phyloP scores from a whole-genome alignment of 2,888 invertebrate genomes.

The Pandemis cinnamomeana region DNA sequence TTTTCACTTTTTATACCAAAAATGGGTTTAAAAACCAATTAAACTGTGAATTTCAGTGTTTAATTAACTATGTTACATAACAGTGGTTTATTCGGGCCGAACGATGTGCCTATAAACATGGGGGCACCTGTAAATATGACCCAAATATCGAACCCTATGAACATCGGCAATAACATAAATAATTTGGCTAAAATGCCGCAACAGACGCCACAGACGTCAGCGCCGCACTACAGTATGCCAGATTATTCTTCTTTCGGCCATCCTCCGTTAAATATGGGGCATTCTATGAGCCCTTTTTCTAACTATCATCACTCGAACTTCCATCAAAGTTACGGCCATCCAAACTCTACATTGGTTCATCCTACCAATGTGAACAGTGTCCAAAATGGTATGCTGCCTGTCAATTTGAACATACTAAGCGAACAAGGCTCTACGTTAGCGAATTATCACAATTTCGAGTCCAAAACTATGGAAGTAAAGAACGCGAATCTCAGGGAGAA shows the following conservation, averaged over 20 bases:
- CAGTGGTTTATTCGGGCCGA: slow-evolving; percentile 69
- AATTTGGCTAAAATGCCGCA: slow-evolving; percentile 65
- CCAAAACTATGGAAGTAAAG: slow-evolving; percentile 41
- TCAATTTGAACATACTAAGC: slow-evolving; percentile 63
- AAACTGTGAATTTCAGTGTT: slow-evolving; percentile 41
- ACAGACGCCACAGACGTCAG: slow-evolving; percentile 53
- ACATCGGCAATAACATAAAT: slow-evolving; percentile 63
- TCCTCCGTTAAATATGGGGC: slow-evolving; percentile 53
- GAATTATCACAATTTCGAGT: slow-evolving; percentile 50
- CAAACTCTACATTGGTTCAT: slow-evolving; percentile 50
- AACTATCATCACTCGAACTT: slow-evolving; percentile 60
- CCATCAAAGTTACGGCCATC: slow-evolving; percentile 53
- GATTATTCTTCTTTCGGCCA: slow-evolving; percentile 61
- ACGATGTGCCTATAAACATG: slow-evolving; percentile 67
- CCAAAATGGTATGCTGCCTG: slow-evolving; percentile 62
- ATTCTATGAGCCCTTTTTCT: slow-evolving; percentile 59
- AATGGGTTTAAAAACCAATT: slow-evolving; percentile 43
- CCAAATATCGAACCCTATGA: slow-evolving; percentile 58
- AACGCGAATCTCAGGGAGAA: slow-evolving; percentile 44
- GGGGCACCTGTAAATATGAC: slow-evolving; percentile 64
- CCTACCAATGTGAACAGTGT: slow-evolving; percentile 50
- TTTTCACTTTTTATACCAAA: slow-evolving; percentile 48
- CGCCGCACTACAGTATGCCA: slow-evolving; percentile 59
- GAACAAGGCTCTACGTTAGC: slow-evolving; percentile 48
- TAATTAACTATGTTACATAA: slow-evolving; percentile 70